These are phyloP conservation scores for Danio kyathit DNA, from an alignment of 2,797 vertebrate genomes.

Conservation along the genomic window DNA sequence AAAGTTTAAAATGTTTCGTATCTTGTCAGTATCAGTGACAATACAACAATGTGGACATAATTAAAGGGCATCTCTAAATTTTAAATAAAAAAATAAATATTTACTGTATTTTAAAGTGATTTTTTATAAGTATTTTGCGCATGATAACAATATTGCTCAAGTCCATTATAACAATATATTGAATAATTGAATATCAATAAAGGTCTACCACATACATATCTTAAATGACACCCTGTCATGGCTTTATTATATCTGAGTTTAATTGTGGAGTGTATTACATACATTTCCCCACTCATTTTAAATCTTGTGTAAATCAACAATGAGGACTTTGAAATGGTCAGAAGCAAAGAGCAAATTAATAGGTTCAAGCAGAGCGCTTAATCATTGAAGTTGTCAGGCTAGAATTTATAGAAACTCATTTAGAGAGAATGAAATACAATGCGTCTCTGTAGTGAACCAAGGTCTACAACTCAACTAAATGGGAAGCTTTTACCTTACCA, in stretches of 20 bases:
- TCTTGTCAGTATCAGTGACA: too few species aligned
- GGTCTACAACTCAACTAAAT: conserved; percentile 58
- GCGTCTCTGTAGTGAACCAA: conserved; percentile 64
- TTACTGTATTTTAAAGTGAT: too few species aligned
- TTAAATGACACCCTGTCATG: not conserved
- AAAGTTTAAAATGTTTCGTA: too few species aligned
- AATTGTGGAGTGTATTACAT: not conserved
- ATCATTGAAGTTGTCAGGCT: conserved; percentile 65
- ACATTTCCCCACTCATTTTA: not conserved
- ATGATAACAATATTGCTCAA: too few species aligned
- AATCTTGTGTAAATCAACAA: not conserved
- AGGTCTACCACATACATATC: not conserved
- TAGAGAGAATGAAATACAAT: conserved; percentile 69
- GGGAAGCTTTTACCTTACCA: conserved; percentile 60
- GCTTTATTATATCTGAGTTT: not conserved
- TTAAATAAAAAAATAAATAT: too few species aligned
- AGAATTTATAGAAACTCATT: conserved; percentile 70
- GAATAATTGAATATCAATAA: too few species aligned
- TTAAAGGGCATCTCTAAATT: too few species aligned
- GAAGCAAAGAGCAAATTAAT: conserved; percentile 45
- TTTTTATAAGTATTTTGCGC: too few species aligned
- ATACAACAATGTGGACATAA: too few species aligned
- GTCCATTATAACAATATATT: too few species aligned
- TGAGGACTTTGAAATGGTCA: conserved; percentile 37
- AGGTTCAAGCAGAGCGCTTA: conserved; percentile 53